Evolutionary conservation across 1,140 invertebrate genomes (phyloP).

Genomic region (Sesamia nonagrioides): DNA sequence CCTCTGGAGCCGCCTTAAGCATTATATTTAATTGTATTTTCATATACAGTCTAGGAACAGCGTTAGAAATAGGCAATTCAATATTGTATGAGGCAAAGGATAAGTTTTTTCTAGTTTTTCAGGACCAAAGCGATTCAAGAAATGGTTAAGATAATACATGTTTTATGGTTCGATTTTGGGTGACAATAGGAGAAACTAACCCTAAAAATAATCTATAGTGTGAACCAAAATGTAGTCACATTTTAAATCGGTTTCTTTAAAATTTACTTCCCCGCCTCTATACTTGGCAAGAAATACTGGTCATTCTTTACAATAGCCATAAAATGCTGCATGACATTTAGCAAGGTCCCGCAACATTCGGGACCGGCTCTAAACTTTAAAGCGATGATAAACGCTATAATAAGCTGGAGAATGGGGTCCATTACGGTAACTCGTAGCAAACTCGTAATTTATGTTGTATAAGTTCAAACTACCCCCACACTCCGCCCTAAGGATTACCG

Average conservation of each 20-base stretch:
- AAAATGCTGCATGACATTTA: constrained; percentile 41
- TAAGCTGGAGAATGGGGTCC: constrained; percentile 55
- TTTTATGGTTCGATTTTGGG: too few species aligned
- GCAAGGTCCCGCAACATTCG: constrained; percentile 22
- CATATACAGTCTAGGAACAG: too few species aligned
- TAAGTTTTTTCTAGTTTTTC: too few species aligned
- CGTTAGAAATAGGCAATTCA: too few species aligned
- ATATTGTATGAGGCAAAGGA: too few species aligned
- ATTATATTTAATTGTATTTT: too few species aligned
- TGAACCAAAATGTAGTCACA: neutral
- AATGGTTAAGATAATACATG: too few species aligned
- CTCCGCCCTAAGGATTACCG: constrained; percentile 55
- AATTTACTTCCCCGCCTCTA: neutral
- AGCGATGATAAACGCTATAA: constrained; percentile 57
- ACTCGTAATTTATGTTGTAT: constrained; percentile 69
- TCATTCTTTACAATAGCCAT: neutral
- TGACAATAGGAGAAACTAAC: too few species aligned
- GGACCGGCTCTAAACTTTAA: constrained; percentile 44
- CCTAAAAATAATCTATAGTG: too few species aligned
- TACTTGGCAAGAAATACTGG: neutral
- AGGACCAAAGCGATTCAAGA: too few species aligned
- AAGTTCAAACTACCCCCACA: constrained; percentile 61
- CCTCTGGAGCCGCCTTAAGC: too few species aligned
- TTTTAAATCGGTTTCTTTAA: neutral
- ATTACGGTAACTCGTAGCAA: constrained; percentile 58